Percentiles rank a stretch among this genome's conserved stretches.
Conservation (phyloP, 2,888 invertebrate species). For the Oscheius myriophilus region DNA sequence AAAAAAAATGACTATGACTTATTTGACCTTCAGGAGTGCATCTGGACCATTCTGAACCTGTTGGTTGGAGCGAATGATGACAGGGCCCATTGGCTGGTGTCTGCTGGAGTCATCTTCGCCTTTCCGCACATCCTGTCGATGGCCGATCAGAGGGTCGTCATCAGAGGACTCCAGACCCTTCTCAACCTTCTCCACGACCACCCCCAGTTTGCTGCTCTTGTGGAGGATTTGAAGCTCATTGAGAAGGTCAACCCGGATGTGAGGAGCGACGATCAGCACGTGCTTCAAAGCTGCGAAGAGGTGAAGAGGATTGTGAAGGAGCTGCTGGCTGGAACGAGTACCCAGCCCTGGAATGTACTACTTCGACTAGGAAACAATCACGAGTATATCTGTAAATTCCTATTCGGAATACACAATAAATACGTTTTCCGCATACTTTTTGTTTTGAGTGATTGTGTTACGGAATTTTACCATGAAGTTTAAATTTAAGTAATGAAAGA, state of each 20-base stretch:
- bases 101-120: constrained; percentile 7
- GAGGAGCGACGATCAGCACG: too few relatives aligned
- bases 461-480: too few relatives aligned
- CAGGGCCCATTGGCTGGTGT: constrained; percentile 9
- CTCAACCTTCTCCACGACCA: constrained; percentile 10
- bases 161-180: constrained; percentile 3
- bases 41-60: constrained; percentile 26
- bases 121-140: constrained; percentile 2
- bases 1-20: neutral
- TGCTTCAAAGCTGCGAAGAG: too few relatives aligned
- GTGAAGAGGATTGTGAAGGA: too few relatives aligned
- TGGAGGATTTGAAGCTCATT: neutral
- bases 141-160: constrained; percentile 14
- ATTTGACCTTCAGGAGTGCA: constrained; percentile 18
- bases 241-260: constrained; percentile 5
- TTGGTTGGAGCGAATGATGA: constrained; percentile 17
- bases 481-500: too few relatives aligned
- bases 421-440: too few relatives aligned
- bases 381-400: too few relatives aligned
- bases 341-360: too few relatives aligned
- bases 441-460: too few relatives aligned
- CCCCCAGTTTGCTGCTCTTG: constrained; percentile 15
- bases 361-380: too few relatives aligned
- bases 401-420: too few relatives aligned
- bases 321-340: too few relatives aligned